phyloP scores from a whole-genome alignment of 2,888 invertebrate genomes.

The Trichogramma dendrolimi region DNA sequence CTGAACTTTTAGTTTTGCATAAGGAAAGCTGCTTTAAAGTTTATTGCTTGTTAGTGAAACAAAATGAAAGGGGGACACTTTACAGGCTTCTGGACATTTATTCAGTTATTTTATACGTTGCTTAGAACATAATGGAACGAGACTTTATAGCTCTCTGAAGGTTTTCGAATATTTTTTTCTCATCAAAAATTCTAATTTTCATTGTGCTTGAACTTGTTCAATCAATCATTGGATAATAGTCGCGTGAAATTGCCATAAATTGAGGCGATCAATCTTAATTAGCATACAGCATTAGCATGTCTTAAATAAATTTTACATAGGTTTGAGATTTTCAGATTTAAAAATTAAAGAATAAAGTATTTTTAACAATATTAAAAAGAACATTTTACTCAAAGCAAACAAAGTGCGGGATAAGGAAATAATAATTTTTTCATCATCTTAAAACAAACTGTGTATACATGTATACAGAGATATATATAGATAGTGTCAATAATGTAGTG shows the following conservation, averaged over 20 bases:
- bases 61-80: neutral
- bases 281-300: no score
- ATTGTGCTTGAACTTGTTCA: no score
- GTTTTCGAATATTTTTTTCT: no score
- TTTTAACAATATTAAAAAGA: neutral
- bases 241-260: no score
- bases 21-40: conserved; percentile 7
- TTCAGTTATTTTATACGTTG: neutral
- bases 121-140: no score
- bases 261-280: no score
- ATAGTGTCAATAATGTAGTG: conserved; percentile 19
- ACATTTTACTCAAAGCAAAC: neutral
- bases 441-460: conserved; percentile 5
- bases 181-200: no score
- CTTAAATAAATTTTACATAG: no score
- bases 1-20: neutral
- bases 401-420: neutral
- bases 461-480: no score
- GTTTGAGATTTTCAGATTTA: no score
- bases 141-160: no score
- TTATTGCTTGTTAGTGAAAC: neutral
- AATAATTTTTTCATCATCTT: conserved; percentile 4
- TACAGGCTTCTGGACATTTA: conserved; percentile 6
- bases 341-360: neutral
- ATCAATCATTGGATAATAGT: no score